These are phyloP conservation scores for Caranx melampygus DNA, from an alignment of 2,113 vertebrate genomes.

Conservation along the genomic window DNA sequence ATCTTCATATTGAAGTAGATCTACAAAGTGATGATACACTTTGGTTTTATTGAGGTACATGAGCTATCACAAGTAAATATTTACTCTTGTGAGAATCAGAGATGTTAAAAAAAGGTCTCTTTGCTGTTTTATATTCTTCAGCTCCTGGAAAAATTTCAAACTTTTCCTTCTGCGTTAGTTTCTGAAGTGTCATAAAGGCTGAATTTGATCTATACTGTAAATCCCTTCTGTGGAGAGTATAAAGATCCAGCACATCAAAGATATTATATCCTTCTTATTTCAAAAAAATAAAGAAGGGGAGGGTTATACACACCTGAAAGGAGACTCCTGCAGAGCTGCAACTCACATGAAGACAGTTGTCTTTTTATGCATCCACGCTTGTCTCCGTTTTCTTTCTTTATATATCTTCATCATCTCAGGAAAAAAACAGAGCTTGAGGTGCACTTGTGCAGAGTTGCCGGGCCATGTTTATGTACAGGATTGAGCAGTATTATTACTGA, in stretches of 20 bases:
- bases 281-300: neutral
- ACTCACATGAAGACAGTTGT: slow-evolving; percentile 6
- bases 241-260: slow-evolving; percentile 70
- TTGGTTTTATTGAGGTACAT: neutral
- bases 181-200: slow-evolving; percentile 33
- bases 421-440: slow-evolving; percentile 3
- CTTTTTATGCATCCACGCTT: slow-evolving; percentile 9
- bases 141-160: neutral
- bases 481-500: neutral
- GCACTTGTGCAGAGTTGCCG: neutral
- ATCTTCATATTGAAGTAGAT: neutral
- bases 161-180: slow-evolving; percentile 9
- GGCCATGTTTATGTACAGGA: neutral
- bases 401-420: slow-evolving; percentile 2
- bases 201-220: slow-evolving; percentile 55
- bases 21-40: neutral
- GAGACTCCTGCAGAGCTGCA: slow-evolving; percentile 11
- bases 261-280: slow-evolving; percentile 66
- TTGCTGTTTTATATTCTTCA: neutral
- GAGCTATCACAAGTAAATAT: neutral
- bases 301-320: slow-evolving; percentile 16
- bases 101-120: neutral
- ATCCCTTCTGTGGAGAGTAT: slow-evolving; percentile 82
- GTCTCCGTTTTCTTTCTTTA: slow-evolving; percentile 1
- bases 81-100: neutral